Percentiles rank a stretch among this genome's conserved stretches.
These are phyloP conservation scores for Sinocyclocheilus anophthalmus DNA, from an alignment of 2,113 vertebrate species.

Conservation along the genomic window DNA sequence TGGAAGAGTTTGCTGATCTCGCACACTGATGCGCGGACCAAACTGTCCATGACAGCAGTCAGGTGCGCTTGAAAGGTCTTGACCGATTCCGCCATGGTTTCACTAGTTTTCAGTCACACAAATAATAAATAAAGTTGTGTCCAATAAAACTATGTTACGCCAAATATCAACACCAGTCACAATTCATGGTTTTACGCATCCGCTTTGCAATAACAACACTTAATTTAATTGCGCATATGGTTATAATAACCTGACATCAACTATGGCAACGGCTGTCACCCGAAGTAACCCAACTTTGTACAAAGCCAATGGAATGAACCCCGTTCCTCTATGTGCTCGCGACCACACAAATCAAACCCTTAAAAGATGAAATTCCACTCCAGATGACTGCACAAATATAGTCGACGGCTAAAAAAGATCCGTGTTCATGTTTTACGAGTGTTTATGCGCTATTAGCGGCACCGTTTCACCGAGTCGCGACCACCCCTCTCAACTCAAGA, in stretches of 20 bases:
- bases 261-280: slow-evolving; percentile 5
- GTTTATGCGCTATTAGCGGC: background rate
- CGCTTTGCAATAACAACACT: background rate
- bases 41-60: slow-evolving; percentile 79
- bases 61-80: slow-evolving; percentile 79
- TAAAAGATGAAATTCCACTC: background rate
- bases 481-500: slow-evolving; percentile 43
- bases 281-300: slow-evolving; percentile 24
- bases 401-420: background rate
- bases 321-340: background rate
- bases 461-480: background rate
- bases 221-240: background rate
- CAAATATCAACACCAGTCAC: background rate
- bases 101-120: background rate
- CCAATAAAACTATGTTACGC: background rate
- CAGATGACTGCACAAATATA: background rate
- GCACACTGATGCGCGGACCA: slow-evolving; percentile 78
- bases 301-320: background rate
- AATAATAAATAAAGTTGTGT: background rate
- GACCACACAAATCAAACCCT: background rate
- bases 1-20: slow-evolving; percentile 82
- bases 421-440: background rate
- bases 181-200: background rate
- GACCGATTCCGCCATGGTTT: slow-evolving; percentile 73
- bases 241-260: background rate